A percentile compares a stretch with the other conserved stretches of the same genome.
Evolutionary conservation across 2,797 vertebrate genomes (phyloP).

Genomic region (Diceros bicornis): DNA sequence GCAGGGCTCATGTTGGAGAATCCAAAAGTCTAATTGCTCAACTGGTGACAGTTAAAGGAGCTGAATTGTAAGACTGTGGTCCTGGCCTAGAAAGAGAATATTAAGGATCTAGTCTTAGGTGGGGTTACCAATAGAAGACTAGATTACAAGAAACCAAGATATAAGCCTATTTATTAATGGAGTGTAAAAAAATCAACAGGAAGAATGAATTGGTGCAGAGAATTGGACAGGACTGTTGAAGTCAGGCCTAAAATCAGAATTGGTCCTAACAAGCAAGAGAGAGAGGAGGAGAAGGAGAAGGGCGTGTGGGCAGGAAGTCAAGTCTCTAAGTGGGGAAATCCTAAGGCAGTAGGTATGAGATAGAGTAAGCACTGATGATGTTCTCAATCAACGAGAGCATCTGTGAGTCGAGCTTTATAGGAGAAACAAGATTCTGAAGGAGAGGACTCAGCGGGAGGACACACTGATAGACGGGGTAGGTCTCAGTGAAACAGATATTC

Average conservation of each 20-base stretch:
- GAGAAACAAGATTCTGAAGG: not conserved
- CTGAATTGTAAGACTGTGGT: not conserved
- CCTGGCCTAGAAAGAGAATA: conserved; percentile 29
- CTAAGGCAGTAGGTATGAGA: not conserved
- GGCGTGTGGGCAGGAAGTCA: not conserved
- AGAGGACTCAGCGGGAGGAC: not conserved
- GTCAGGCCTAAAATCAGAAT: not conserved
- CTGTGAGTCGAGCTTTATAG: not conserved
- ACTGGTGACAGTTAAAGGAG: not conserved
- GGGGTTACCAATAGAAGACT: not conserved
- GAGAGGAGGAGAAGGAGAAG: not conserved
- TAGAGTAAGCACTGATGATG: not conserved
- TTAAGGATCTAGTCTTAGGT: not conserved
- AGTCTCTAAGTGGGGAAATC: not conserved
- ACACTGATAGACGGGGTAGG: not conserved
- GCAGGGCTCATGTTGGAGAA: not conserved
- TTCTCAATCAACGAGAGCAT: not conserved
- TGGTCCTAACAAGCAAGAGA: not conserved
- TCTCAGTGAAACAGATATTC: not conserved
- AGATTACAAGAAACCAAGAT: not conserved
- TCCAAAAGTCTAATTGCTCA: not conserved
- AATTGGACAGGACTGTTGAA: not conserved
- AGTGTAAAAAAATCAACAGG: not conserved
- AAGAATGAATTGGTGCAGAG: not conserved
- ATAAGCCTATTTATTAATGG: not conserved